A percentile compares a stretch with the other conserved stretches of the same genome.
These are phyloP conservation scores for Aurelia aurita complex sp. Pacific DNA, from an alignment of 30 jellyfish, hydroid and myxozoan species.

Conservation along the genomic window DNA sequence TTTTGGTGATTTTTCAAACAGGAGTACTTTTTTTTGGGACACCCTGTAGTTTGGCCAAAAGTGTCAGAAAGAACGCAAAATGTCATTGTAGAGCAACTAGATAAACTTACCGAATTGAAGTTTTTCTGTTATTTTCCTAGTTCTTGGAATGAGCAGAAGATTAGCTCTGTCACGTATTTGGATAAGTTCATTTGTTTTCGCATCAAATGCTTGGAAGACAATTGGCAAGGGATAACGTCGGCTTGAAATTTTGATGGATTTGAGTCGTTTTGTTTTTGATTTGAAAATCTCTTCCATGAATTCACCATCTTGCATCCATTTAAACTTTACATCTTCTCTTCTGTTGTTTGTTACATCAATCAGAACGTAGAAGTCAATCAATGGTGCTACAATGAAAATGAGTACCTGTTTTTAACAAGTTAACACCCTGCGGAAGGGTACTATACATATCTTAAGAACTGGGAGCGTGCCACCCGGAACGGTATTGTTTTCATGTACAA, in stretches of 20 bases:
- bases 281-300: background rate
- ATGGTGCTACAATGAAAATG: background rate
- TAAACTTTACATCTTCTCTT: background rate
- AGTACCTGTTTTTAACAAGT: background rate
- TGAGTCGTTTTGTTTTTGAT: background rate
- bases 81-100: no score
- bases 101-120: conserved; percentile 26
- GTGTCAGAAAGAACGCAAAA: no score
- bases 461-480: no score
- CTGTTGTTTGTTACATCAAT: conserved; percentile 13
- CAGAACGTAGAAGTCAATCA: conserved; percentile 8
- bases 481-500: no score
- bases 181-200: conserved; percentile 1
- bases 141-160: conserved; percentile 31
- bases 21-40: no score
- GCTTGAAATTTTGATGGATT: background rate
- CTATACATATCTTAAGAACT: no score
- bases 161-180: conserved; percentile 10
- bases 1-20: no score
- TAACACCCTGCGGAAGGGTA: no score
- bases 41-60: no score
- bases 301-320: conserved; percentile 2
- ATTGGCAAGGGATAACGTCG: conserved; percentile 17
- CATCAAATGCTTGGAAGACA: conserved; percentile 16
- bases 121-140: conserved; percentile 1